Base-by-base conservation (phyloP, 1,140 invertebrate genomes). In the Metopolophium dirhodum region DNA sequence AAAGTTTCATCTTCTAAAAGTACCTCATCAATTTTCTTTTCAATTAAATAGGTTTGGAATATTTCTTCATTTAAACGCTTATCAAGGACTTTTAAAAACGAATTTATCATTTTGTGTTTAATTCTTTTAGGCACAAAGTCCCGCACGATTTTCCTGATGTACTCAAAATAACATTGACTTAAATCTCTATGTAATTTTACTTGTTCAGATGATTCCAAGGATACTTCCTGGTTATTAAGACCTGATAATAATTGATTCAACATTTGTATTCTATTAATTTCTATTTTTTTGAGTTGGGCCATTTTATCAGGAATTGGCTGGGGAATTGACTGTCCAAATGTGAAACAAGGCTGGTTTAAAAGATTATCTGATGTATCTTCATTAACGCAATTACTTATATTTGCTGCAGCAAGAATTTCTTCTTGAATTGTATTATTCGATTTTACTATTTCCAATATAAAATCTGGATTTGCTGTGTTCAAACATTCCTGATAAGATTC, bases 11-110 rank as follows among this genome's bases (percentile, higher is more conserved):
- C 30, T 68, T 68, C 61, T 68, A 68, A 68, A 68, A 68, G 61
- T n/a, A 90, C n/a, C 18, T 90, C 35, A 41, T 37, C 51, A 90
- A 90, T 57, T 57, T 90, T 90, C 1, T 90, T 90, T 57, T 61
- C 54, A 8, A 37, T 61, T 37, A 90, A 57, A 90, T 90, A 90
- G 8, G 22, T 9, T 83, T 83, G 77, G 9, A 37, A 83, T 7
- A 83, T 83, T 37, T 83, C 35, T 83, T 83, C 20, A 37, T 23
- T 83, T 37, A 83, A 83, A 22, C 22, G 35, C 35, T 83, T 83
- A 83, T 83, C 35, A 7, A 83, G 77, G 0, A 22, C 35, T 35
- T 83, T 83, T 37, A 83, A 83, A 37, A 83, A 83, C 26, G 35
- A 35, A 37, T 37, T 37, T 8, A 83, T 37, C 77, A 83, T 37